Conservation (phyloP, 2,113 vertebrate genomes). For the Hippocampus barbouri region DNA sequence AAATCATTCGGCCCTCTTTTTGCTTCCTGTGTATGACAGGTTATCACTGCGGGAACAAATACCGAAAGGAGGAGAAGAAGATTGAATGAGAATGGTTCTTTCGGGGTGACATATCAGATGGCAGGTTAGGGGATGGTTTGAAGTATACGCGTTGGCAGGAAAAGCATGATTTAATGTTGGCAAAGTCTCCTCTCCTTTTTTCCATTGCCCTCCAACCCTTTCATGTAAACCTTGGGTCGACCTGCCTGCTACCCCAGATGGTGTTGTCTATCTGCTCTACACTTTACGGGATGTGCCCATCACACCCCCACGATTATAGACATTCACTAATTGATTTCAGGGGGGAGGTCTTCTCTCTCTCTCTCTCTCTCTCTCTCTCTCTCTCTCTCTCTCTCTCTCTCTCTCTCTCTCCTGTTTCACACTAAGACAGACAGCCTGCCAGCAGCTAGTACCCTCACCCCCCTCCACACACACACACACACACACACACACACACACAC, state of each 20-base stretch:
- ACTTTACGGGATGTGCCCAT: conserved; percentile 74
- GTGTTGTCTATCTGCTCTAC: conserved; percentile 81
- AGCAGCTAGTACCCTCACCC: conserved; percentile 44
- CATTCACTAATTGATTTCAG: conserved; percentile 86
- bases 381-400: conserved; percentile 6
- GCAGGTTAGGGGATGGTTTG: conserved; percentile 43
- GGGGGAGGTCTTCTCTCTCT: conserved; percentile 53
- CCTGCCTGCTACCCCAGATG: conserved; percentile 76
- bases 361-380: conserved; percentile 1
- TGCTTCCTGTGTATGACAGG: conserved; percentile 72
- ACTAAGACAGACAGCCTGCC: conserved; percentile 53
- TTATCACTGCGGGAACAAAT: conserved; percentile 60
- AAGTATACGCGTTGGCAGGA: conserved; percentile 21
- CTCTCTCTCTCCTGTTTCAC: conserved; percentile 12
- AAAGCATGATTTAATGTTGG: conserved; percentile 78
- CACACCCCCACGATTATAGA: conserved; percentile 48
- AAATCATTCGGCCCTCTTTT: conserved; percentile 46
- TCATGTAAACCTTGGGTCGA: conserved; percentile 81
- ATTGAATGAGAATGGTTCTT: conserved; percentile 58
- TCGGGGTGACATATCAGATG: conserved; percentile 64
- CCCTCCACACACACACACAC: background rate
- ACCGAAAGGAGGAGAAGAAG: conserved; percentile 32
- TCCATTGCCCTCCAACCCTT: conserved; percentile 71
- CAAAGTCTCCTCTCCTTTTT: conserved; percentile 70
- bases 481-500: background rate